phyloP scores from a whole-genome alignment of 2,113 vertebrate genomes.

The Dicerorhinus sumatrensis region DNA sequence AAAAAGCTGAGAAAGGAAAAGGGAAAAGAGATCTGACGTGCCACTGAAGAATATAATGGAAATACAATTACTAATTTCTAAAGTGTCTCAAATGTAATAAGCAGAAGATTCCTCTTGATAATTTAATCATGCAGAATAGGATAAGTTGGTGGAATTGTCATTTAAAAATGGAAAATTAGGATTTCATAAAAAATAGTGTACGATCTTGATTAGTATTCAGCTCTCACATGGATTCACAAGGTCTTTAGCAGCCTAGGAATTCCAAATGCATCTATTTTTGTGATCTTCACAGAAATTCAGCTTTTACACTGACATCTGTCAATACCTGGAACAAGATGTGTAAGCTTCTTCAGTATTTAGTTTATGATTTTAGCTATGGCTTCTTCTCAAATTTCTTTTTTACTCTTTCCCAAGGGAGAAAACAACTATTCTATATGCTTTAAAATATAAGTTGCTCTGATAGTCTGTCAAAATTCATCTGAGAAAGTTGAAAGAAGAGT shows the following conservation, averaged over 20 bases:
- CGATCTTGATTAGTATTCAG: conserved; percentile 49
- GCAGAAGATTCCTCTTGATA: conserved; percentile 56
- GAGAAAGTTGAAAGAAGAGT: neutral
- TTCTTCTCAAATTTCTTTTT: neutral
- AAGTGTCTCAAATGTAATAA: conserved; percentile 49
- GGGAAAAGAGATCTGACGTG: neutral
- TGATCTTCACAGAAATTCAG: neutral
- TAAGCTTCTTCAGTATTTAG: neutral
- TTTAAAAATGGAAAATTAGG: conserved; percentile 57
- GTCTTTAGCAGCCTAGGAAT: neutral
- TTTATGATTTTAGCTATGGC: neutral
- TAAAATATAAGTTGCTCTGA: neutral
- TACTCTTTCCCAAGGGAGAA: neutral
- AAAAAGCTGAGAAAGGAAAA: neutral
- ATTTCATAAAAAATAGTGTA: conserved; percentile 55
- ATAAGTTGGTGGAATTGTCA: neutral
- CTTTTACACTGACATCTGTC: neutral
- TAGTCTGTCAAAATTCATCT: neutral
- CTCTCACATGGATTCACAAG: conserved; percentile 28
- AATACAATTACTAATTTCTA: conserved; percentile 49
- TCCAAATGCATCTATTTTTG: neutral
- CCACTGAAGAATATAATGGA: conserved; percentile 16
- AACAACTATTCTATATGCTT: neutral
- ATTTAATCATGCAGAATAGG: conserved; percentile 66
- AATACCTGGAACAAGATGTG: neutral